Evolutionary conservation across 2,797 vertebrate species (phyloP), one percentile per base, ranked within the genome.

Genomic region (Nasua narica): DNA sequence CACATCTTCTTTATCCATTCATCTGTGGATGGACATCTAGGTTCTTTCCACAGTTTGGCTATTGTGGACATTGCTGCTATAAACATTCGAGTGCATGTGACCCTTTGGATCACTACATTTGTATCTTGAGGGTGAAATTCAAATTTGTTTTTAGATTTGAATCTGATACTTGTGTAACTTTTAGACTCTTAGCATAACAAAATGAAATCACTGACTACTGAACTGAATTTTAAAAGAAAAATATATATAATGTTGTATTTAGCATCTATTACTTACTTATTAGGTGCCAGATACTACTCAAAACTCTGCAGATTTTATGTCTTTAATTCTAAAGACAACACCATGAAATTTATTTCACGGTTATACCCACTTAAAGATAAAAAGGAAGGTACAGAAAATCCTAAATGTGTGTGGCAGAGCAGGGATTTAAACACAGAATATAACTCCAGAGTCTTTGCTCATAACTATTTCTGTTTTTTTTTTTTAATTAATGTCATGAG

Each of bases 91-190:
- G n/a, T n/a, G n/a, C n/a, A n/a, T n/a, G n/a, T n/a, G n/a, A n/a
- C n/a, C n/a, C n/a, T n/a, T n/a, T n/a, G n/a, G n/a, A n/a, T n/a
- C n/a, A n/a, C n/a, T n/a, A n/a, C n/a, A n/a, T n/a, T n/a, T n/a
- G n/a, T n/a, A n/a, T n/a, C n/a, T n/a, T n/a, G n/a, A n/a, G n/a
- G n/a, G n/a, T n/a, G n/a, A n/a, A n/a, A n/a, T n/a, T 91, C 46
- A 95, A 48, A 92, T 27, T 54, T 48, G 16, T 78, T 82, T 93
- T 94, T 50, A 84, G 50, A 91, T 54, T 83, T 97, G 79, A 50
- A 88, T 78, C 74, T 95, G 87, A 37, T 70, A 16, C 25, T 37
- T 77, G 21, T n/a, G 19, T 65, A 93, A 90, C 29, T 43, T 94
- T 69, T 29, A 83, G 50, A 37, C 52, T 76, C 77, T 37, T 46